Base-by-base conservation (phyloP, 1,140 invertebrate species). In the Phthorimaea operculella region DNA sequence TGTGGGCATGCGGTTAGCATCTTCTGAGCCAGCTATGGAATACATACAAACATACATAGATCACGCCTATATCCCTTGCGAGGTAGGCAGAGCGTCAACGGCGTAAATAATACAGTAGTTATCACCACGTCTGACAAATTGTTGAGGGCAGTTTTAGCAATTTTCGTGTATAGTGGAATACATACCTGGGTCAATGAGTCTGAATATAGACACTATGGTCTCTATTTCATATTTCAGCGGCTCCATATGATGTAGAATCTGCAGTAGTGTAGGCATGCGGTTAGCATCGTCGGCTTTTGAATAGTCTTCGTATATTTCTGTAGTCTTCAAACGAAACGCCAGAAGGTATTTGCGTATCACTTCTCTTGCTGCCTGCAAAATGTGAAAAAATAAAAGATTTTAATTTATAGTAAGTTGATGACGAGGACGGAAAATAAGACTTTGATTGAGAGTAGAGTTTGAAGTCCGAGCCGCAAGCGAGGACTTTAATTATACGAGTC, bases 171-270 rank as follows among this genome's bases (percentile, higher is more conserved):
- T n/a, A n/a, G n/a, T n/a, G n/a, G n/a, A n/a, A n/a, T 45, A 56
- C 53, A 55, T 62, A 79, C 75, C 79, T 45, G 73, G 55, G 51
- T 78, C 79, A 54, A 86, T 76, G 62, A 87, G 76, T 60, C 81
- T 78, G 61, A 88, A 90, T 21, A 90, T 76, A 52, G 77, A 82
- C n/a, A 86, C 85, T n/a, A 90, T 72, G 56, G 88, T 87, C 52
- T 84, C 72, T 21, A 90, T 88, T 55, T 89, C 73, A 36, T 72
- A 72, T 28, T 86, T 81, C 9, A 90, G 51, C 6, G 88, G 85
- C 59, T 85, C 80, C 21, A 89, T 65, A 33, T 83, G 81, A 44
- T 85, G 66, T 0, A 87, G 49, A 51, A 88, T 84, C 55, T 83
- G 73, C 44, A 90, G 60, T 36, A 90, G 57, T 28, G 85, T 86